Base-by-base conservation (phyloP, 1,140 invertebrate species). In the Melitaea cinxia region DNA sequence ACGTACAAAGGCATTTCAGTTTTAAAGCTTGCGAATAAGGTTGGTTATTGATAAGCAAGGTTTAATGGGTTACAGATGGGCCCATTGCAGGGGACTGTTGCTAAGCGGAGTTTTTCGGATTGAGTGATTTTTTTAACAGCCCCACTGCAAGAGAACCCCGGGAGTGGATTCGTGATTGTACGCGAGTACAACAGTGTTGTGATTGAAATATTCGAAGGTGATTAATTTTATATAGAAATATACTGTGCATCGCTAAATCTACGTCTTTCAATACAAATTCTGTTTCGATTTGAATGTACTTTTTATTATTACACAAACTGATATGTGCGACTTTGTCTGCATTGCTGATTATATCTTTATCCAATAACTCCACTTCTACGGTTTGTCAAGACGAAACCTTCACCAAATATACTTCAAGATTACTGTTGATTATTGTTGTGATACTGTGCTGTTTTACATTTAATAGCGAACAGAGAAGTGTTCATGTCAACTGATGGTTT, bases 41-140 rank as follows among this genome's bases (percentile, higher is more conserved):
- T 47, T 21, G 19, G 12, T n/a, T n/a, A 4, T 47, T 12, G 42
- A n/a, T 21, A 12, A 23, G 42, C 42, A 7, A 1, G 9, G 19
- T 47, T 0, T 3, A 3, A 12, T 47, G 17, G 21, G 9, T 4
- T 47, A 47, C 42, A 47, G 42, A 47, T 47, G 42, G 42, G 19
- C 6, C 19, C 42, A 47, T 39, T 59, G 45, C 56, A 59, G 45
- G 56, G 56, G 56, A 26, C 42, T 58, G 56, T 58, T 58, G 56
- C 56, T 49, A 58, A 42, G 56, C 56, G 37, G 49, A 12, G 30
- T 52, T 52, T 52, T 59, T 61, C 62, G 73, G 75, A 75, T 73
- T 52, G 49, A 30, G 49, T 42, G 39, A 45, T 42, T 56, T 56
- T 55, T 56, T 56, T 56, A 26, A 23, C 19, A 47, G 14, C 42